Percentiles rank a stretch among this genome's conserved stretches.
phyloP scores from a whole-genome alignment of 2,113 vertebrate genomes.

The Anoplopoma fimbria region DNA sequence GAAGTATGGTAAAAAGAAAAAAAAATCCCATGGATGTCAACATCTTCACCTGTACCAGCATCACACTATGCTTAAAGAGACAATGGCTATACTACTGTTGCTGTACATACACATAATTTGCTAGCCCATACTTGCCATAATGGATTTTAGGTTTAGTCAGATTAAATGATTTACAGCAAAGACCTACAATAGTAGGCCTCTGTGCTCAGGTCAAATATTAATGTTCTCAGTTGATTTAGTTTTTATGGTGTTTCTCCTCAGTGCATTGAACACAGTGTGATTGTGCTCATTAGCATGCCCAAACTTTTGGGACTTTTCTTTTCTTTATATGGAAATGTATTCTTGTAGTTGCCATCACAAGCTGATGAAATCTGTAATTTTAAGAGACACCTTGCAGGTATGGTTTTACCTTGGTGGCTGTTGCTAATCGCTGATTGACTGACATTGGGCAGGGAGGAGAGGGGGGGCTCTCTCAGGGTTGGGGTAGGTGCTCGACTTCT shows the following conservation, averaged over 20 bases:
- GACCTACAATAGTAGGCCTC: neutral
- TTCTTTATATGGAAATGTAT: neutral
- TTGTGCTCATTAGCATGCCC: neutral
- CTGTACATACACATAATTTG: too few species aligned
- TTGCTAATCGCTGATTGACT: slow-evolving; percentile 88
- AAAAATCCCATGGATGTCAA: too few species aligned
- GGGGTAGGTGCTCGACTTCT: slow-evolving; percentile 69
- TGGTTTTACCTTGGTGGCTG: slow-evolving; percentile 71
- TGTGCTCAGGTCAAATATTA: neutral
- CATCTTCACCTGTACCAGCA: neutral
- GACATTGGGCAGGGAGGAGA: slow-evolving; percentile 88
- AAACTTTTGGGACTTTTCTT: neutral
- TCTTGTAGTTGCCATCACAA: neutral
- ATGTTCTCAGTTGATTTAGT: neutral
- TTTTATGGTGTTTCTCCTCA: neutral
- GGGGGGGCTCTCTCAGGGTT: slow-evolving; percentile 87
- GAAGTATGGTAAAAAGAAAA: too few species aligned
- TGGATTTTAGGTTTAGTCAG: neutral
- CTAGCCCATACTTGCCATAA: neutral
- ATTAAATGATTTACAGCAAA: neutral
- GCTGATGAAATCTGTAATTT: neutral
- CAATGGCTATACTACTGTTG: neutral
- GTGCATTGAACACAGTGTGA: neutral
- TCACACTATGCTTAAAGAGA: too few species aligned
- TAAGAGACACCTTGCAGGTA: neutral